These are phyloP conservation scores for Siniperca scherzeri DNA, from an alignment of 2,797 vertebrate species.

Conservation along the genomic window DNA sequence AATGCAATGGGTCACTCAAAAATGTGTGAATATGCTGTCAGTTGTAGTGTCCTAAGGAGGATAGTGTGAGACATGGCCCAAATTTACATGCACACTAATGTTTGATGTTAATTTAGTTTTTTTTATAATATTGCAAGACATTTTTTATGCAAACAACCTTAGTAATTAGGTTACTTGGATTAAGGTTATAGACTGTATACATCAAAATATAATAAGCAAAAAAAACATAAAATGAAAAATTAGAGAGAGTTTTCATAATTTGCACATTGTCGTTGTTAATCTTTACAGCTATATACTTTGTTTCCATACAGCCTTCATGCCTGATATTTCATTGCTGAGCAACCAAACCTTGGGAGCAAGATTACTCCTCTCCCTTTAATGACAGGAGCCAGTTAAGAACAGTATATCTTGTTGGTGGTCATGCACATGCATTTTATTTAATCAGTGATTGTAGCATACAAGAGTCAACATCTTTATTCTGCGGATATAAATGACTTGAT, in stretches of 20 bases:
- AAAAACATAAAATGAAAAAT: not conserved
- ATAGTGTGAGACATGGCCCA: not conserved
- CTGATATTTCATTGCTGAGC: not conserved
- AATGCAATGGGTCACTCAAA: too few species aligned
- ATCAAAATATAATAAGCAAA: conserved; percentile 13
- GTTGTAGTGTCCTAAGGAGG: not conserved
- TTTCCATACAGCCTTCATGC: not conserved
- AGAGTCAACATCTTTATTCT: too few species aligned
- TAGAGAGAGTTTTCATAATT: conserved; percentile 1
- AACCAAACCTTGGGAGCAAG: not conserved
- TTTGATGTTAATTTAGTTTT: not conserved
- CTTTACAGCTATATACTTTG: not conserved
- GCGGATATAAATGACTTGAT: not conserved
- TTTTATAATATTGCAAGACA: conserved; percentile 2
- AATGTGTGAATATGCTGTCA: not conserved
- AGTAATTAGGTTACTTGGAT: conserved; percentile 28
- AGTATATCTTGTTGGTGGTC: not conserved
- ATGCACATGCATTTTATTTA: not conserved
- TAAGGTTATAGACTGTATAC: conserved; percentile 10
- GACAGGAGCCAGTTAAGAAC: not conserved
- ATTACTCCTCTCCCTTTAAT: not conserved
- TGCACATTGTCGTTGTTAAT: not conserved
- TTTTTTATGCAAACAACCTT: not conserved
- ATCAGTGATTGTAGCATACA: not conserved
- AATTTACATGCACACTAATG: not conserved